Conservation (phyloP, 2,797 vertebrate species). For the Cottoperca gobio region DNA sequence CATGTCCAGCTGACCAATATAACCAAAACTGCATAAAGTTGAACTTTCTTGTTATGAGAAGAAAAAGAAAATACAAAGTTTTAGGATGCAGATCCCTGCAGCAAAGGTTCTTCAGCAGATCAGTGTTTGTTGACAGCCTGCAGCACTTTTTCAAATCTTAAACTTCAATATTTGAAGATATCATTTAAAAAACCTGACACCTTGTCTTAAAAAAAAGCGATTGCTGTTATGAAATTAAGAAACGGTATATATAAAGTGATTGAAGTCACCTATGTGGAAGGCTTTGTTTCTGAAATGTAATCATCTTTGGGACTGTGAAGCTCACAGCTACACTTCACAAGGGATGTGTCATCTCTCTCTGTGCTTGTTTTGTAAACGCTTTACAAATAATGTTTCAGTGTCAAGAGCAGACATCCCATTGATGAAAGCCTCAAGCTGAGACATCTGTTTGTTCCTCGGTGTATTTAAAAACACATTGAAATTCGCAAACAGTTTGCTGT, state of each 20-base stretch:
- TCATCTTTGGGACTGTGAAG: conserved; percentile 24
- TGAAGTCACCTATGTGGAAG: neutral
- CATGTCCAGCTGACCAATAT: neutral
- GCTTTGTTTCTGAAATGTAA: conserved; percentile 1
- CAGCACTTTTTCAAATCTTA: neutral
- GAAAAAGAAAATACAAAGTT: no score
- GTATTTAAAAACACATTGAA: conserved; percentile 10
- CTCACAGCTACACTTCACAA: conserved; percentile 11
- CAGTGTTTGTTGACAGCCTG: neutral
- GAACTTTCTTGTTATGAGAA: neutral
- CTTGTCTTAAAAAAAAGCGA: neutral
- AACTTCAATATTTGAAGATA: neutral
- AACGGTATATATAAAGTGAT: neutral
- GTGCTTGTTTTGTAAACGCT: conserved; percentile 13
- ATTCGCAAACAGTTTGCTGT: neutral
- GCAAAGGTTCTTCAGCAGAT: neutral
- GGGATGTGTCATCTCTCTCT: conserved; percentile 13
- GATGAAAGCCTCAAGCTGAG: conserved; percentile 19
- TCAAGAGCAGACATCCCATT: conserved; percentile 17
- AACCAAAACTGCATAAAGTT: neutral
- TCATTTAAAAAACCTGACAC: neutral
- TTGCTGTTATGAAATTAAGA: neutral
- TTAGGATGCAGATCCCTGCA: neutral
- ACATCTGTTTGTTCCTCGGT: conserved; percentile 18
- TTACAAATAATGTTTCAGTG: conserved; percentile 14